phyloP scores from a whole-genome alignment of 2,888 invertebrate genomes.

The Tetanocera ferruginea region DNA sequence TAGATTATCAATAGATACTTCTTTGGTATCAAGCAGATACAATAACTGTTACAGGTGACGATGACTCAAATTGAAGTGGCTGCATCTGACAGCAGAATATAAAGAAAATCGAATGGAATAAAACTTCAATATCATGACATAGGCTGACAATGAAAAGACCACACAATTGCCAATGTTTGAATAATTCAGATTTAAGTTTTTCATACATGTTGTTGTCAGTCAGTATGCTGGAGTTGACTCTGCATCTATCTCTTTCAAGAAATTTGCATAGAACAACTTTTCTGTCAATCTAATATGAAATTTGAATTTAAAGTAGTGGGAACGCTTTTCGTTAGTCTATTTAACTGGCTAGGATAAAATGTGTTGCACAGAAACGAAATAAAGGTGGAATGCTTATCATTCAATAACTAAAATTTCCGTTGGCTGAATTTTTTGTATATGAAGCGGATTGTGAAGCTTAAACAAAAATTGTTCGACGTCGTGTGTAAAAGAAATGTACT shows the following conservation, averaged over 20 bases:
- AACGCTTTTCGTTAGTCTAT: neutral
- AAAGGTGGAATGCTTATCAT: neutral
- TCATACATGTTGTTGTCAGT: conserved; percentile 10
- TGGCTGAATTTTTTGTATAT: neutral
- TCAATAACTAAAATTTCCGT: neutral
- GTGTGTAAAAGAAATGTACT: too few relatives aligned
- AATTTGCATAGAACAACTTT: conserved; percentile 34
- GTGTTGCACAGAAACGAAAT: neutral
- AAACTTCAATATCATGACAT: too few relatives aligned
- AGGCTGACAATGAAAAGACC: neutral
- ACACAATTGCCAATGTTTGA: conserved; percentile 14
- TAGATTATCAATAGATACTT: too few relatives aligned
- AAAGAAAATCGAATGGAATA: too few relatives aligned
- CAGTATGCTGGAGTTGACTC: conserved; percentile 2
- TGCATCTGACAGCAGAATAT: too few relatives aligned
- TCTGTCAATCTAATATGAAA: conserved; percentile 19
- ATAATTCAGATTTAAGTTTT: conserved; percentile 28
- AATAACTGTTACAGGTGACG: too few relatives aligned
- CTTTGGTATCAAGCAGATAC: too few relatives aligned
- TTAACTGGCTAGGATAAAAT: neutral
- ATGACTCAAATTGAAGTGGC: too few relatives aligned
- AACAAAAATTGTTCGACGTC: neutral
- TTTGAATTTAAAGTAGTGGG: conserved; percentile 1
- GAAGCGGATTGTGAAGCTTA: neutral
- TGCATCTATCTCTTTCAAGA: neutral